Evolutionary conservation across 1,140 invertebrate species (phyloP).

Genomic region (Triops cancriformis): DNA sequence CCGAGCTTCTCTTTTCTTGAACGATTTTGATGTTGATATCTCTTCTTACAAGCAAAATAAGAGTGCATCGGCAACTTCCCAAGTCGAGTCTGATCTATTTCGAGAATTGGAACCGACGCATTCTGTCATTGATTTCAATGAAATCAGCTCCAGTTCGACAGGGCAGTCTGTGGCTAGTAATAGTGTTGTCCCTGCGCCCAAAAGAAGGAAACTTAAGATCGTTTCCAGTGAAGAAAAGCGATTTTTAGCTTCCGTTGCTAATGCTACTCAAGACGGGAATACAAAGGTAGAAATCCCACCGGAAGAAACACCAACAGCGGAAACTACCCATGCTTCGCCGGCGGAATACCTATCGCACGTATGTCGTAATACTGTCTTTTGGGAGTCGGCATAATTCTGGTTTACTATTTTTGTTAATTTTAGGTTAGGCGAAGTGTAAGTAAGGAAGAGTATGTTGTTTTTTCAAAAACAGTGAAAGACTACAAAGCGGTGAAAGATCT

Average conservation of each 20-base stretch:
- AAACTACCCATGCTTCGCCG: not conserved
- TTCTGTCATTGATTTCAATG: constrained; percentile 23
- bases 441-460: constrained; percentile 5
- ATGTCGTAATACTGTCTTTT: not conserved
- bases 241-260: not conserved
- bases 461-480: not conserved
- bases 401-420: not conserved
- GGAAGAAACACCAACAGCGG: not conserved
- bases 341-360: constrained; percentile 20
- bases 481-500: constrained; percentile 8
- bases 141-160: not conserved
- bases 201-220: constrained; percentile 21
- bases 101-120: constrained; percentile 5
- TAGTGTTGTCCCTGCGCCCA: not conserved
- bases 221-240: constrained; percentile 24
- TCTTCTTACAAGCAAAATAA: constrained; percentile 8
- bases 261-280: not conserved
- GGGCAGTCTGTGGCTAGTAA: not conserved
- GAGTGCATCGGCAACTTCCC: not conserved
- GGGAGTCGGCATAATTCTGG: not conserved
- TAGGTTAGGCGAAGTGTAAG: not conserved
- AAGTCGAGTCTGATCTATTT: not conserved
- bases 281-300: not conserved
- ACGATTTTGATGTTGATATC: not conserved
- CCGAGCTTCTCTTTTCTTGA: not conserved